These are phyloP conservation scores for Arctocebus calabarensis DNA, from an alignment of 2,797 vertebrate species.

Conservation along the genomic window DNA sequence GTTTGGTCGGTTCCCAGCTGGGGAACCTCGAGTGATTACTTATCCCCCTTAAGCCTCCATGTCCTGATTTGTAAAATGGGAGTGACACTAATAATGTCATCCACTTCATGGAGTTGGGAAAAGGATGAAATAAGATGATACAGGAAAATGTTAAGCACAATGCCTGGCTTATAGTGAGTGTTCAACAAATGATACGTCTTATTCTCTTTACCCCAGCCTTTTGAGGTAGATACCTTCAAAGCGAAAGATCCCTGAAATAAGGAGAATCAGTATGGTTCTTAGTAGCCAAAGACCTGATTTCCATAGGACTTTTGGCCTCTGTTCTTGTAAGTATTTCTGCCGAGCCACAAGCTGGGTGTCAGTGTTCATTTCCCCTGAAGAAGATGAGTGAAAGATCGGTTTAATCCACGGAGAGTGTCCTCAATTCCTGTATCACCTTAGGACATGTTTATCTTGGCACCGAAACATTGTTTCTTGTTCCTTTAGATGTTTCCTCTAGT, in stretches of 20 bases:
- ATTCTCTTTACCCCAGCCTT: background rate
- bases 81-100: background rate
- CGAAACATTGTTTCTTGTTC: background rate
- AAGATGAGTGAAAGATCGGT: constrained; percentile 44
- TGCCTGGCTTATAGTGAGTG: background rate
- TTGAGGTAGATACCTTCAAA: constrained; percentile 2
- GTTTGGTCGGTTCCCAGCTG: background rate
- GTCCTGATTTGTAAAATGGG: constrained; percentile 44
- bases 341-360: background rate
- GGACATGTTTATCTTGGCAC: background rate
- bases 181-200: background rate
- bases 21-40: background rate
- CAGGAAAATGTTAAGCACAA: background rate
- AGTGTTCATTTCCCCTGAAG: background rate
- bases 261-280: background rate
- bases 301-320: background rate
- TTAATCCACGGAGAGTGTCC: background rate
- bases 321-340: constrained; percentile 27
- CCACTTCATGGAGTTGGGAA: constrained; percentile 19
- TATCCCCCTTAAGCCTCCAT: constrained; percentile 31
- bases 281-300: background rate
- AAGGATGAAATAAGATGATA: constrained; percentile 35
- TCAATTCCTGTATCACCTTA: background rate
- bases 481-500: background rate
- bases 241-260: background rate